Evolutionary conservation across 1,140 invertebrate species (phyloP).

Genomic region (Hydropsyche tenuis): DNA sequence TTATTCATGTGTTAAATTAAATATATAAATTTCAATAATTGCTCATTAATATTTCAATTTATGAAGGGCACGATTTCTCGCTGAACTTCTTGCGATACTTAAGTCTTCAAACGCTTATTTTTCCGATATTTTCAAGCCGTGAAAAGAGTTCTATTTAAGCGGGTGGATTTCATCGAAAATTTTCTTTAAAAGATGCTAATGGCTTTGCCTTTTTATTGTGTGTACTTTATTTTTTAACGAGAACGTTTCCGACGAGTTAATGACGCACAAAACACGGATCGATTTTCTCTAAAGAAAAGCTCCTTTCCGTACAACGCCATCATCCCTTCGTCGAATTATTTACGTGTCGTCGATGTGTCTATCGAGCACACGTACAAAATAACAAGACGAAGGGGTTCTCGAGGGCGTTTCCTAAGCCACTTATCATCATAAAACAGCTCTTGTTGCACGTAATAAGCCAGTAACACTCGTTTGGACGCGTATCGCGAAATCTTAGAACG

Average conservation of each 20-base stretch:
- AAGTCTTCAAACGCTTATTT: too few species aligned
- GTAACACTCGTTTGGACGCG: neutral
- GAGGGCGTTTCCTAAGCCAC: conserved; percentile 28
- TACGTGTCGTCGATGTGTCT: conserved; percentile 5
- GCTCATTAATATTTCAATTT: too few species aligned
- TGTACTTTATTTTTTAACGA: neutral
- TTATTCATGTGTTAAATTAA: too few species aligned
- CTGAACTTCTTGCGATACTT: too few species aligned
- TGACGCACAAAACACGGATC: neutral
- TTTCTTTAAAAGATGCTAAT: too few species aligned
- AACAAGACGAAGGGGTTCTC: conserved; percentile 12
- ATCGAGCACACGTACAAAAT: conserved; percentile 37
- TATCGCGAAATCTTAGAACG: conserved; percentile 13
- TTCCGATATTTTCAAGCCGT: too few species aligned
- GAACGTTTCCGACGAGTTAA: neutral
- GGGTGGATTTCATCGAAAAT: too few species aligned
- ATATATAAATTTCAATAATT: too few species aligned
- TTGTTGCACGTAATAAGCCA: conserved; percentile 35
- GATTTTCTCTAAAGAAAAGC: conserved; percentile 5
- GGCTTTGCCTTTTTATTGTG: too few species aligned
- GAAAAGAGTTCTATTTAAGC: too few species aligned
- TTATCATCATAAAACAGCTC: conserved; percentile 46
- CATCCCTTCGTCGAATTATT: conserved; percentile 1
- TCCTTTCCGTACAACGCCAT: neutral
- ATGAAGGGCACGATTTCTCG: too few species aligned